Conservation (phyloP, 2,113 vertebrate species). For the Anser brachyrhynchus region DNA sequence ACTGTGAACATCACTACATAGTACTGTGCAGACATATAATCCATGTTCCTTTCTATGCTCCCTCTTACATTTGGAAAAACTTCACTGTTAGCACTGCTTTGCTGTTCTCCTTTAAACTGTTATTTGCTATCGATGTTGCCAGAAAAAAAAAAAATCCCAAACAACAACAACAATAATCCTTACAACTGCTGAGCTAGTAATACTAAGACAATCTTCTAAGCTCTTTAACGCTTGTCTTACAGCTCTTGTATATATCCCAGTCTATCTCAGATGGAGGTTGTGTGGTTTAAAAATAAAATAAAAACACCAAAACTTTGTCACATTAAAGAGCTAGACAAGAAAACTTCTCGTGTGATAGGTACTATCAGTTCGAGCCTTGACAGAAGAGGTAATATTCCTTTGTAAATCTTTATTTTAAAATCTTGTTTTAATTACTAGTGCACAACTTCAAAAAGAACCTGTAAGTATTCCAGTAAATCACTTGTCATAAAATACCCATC, state of each 20-base stretch:
- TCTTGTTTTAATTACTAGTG: background rate
- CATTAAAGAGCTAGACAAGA: background rate
- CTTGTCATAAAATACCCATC: background rate
- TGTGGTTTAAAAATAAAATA: background rate
- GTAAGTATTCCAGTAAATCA: background rate
- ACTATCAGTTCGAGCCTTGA: background rate
- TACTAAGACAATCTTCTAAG: slow-evolving; percentile 54
- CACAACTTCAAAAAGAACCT: background rate
- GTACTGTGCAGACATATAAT: background rate
- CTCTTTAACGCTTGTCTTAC: slow-evolving; percentile 37
- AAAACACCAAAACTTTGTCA: background rate
- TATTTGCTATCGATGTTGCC: background rate
- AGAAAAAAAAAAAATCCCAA: background rate
- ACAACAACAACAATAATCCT: slow-evolving; percentile 39
- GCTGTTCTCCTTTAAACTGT: slow-evolving; percentile 9
- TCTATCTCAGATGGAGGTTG: background rate
- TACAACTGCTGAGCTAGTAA: slow-evolving; percentile 56
- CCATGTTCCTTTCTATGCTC: background rate
- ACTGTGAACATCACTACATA: background rate
- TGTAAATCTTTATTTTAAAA: background rate
- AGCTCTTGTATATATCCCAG: background rate
- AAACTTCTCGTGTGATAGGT: background rate
- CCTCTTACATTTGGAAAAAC: background rate
- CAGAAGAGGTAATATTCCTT: background rate
- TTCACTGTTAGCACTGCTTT: background rate